These are phyloP conservation scores for Entelurus aequoreus DNA, from an alignment of 2,113 vertebrate genomes.

Conservation along the genomic window DNA sequence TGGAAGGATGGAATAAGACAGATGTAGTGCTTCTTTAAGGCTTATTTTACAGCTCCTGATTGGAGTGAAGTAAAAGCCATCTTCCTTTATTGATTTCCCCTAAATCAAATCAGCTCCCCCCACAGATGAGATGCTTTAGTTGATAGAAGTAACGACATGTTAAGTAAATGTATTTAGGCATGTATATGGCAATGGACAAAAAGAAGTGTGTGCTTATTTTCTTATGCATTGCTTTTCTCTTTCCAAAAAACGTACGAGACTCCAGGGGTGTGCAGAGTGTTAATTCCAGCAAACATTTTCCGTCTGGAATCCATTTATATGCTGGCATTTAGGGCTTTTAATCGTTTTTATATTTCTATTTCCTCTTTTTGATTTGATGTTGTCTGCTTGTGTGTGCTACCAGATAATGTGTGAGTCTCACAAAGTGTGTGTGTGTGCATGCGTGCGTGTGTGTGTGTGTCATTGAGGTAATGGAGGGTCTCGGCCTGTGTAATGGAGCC, in stretches of 20 bases:
- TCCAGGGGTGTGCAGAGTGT: no score
- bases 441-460: conserved; percentile 20
- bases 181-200: neutral
- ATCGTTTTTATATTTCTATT: neutral
- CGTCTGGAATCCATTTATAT: no score
- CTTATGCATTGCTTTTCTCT: no score
- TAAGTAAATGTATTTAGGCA: neutral
- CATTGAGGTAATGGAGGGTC: conserved; percentile 65
- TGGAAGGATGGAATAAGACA: no score
- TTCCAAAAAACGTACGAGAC: no score
- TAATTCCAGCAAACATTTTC: no score
- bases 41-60: neutral
- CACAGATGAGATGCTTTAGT: neutral
- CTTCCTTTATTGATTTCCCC: conserved; percentile 21
- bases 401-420: neutral
- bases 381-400: conserved; percentile 2
- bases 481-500: conserved; percentile 59
- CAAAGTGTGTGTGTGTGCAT: neutral
- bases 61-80: conserved; percentile 11
- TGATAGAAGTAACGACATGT: neutral
- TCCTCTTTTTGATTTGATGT: neutral
- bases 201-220: neutral
- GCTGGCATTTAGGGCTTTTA: neutral
- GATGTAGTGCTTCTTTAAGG: no score
- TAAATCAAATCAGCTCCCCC: conserved; percentile 18